These are phyloP conservation scores for Meandrina meandrites DNA, from an alignment of 92 coral and sea anemone genomes.

Conservation along the genomic window DNA sequence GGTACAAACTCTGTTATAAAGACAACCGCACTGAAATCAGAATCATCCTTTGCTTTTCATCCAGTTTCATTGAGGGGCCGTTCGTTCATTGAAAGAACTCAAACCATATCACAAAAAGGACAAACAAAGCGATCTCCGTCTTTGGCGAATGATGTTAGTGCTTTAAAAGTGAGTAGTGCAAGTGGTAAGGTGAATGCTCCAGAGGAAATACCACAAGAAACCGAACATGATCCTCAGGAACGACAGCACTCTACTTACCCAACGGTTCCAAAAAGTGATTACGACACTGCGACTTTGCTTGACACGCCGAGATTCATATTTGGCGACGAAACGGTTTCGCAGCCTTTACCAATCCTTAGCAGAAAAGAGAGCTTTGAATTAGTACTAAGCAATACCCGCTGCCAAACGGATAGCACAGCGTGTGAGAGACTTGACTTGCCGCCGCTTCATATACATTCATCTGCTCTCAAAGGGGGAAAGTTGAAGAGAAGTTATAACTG, in stretches of 20 bases:
- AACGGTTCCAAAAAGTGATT: background rate
- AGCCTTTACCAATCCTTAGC: background rate
- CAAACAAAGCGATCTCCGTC: background rate
- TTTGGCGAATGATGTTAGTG: background rate
- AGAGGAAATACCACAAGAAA: background rate
- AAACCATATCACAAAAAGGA: background rate
- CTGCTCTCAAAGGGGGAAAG: background rate
- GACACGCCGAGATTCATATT: background rate
- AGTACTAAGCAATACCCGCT: background rate
- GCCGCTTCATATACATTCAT: background rate
- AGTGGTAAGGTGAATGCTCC: background rate
- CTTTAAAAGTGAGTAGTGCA: background rate
- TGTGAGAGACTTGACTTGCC: background rate
- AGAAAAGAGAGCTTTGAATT: conserved; percentile 21
- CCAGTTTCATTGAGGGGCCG: background rate
- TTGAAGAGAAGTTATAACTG: background rate
- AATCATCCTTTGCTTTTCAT: background rate
- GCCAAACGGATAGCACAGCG: background rate
- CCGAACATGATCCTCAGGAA: background rate
- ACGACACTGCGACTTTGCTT: background rate
- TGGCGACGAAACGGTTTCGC: background rate
- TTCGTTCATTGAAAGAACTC: conserved; percentile 13
- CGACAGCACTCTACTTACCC: background rate
- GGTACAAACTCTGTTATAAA: background rate
- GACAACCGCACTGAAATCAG: background rate